These are phyloP conservation scores for Oplegnathus fasciatus DNA, from an alignment of 2,113 vertebrate genomes.

Conservation along the genomic window DNA sequence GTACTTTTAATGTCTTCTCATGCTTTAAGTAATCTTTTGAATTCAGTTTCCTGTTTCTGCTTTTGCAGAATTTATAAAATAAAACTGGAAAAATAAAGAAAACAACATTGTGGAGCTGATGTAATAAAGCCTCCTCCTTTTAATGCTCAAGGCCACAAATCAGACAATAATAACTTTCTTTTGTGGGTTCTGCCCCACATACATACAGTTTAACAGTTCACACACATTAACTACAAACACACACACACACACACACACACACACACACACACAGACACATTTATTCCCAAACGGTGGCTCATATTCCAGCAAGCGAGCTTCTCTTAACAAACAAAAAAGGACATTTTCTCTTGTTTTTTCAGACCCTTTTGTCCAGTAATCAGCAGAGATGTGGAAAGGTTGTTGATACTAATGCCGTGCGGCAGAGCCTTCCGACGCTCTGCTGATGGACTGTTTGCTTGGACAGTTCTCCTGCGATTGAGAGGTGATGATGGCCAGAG, in stretches of 20 bases:
- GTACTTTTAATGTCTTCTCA: background rate
- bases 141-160: background rate
- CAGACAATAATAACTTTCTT: background rate
- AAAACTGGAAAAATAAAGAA: background rate
- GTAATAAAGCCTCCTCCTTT: background rate
- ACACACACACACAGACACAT: background rate
- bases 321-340: constrained; percentile 58
- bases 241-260: constrained; percentile 21
- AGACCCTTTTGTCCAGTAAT: constrained; percentile 54
- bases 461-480: constrained; percentile 70
- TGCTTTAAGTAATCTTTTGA: background rate
- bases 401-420: constrained; percentile 69
- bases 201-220: background rate
- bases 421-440: constrained; percentile 54
- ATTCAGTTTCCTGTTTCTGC: background rate
- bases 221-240: background rate
- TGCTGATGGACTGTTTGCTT: constrained; percentile 82
- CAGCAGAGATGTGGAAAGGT: constrained; percentile 58
- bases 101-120: background rate
- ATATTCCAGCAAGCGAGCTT: constrained; percentile 54
- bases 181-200: no score
- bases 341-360: constrained; percentile 48
- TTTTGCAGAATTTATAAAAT: background rate
- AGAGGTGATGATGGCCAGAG: constrained; percentile 75
- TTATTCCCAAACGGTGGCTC: constrained; percentile 32